Conservation (phyloP, 1,140 invertebrate species). For the Oryzaephilus surinamensis region DNA sequence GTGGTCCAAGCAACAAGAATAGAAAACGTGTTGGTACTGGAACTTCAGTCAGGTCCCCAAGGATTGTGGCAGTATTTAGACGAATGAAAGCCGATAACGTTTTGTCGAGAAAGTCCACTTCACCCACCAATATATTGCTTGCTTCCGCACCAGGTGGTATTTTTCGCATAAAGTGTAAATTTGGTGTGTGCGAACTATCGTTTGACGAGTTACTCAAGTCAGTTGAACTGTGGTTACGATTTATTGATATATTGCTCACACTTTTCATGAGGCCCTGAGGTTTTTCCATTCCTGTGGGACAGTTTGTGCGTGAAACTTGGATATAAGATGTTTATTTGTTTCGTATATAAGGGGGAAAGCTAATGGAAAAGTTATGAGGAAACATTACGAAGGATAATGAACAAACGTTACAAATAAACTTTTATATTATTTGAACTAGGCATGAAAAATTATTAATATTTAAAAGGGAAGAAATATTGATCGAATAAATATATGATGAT, state of each 20-base stretch:
- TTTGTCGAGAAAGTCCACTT: conserved; percentile 91
- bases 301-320: too few relatives aligned
- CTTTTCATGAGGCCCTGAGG: conserved; percentile 57
- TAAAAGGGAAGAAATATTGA: too few relatives aligned
- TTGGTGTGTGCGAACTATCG: conserved; percentile 65
- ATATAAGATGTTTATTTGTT: too few relatives aligned
- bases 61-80: conserved; percentile 73
- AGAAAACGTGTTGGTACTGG: conserved; percentile 92
- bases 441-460: too few relatives aligned
- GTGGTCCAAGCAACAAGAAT: conserved; percentile 87
- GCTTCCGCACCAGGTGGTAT: conserved; percentile 95
- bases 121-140: conserved; percentile 94
- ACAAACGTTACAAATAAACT: too few relatives aligned
- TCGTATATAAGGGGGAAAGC: too few relatives aligned
- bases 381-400: too few relatives aligned
- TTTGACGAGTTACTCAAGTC: conserved; percentile 51
- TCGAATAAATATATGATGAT: too few relatives aligned
- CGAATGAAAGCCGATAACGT: conserved; percentile 88
- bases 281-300: conserved; percentile 16
- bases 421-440: too few relatives aligned
- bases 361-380: too few relatives aligned
- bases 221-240: conserved; percentile 61
- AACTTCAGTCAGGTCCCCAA: conserved; percentile 94
- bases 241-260: conserved; percentile 68
- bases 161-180: conserved; percentile 93